Percentiles rank a stretch among this genome's conserved stretches.
Evolutionary conservation across 2,113 vertebrate species (phyloP).

Genomic region (Oxyruncus cristatus): DNA sequence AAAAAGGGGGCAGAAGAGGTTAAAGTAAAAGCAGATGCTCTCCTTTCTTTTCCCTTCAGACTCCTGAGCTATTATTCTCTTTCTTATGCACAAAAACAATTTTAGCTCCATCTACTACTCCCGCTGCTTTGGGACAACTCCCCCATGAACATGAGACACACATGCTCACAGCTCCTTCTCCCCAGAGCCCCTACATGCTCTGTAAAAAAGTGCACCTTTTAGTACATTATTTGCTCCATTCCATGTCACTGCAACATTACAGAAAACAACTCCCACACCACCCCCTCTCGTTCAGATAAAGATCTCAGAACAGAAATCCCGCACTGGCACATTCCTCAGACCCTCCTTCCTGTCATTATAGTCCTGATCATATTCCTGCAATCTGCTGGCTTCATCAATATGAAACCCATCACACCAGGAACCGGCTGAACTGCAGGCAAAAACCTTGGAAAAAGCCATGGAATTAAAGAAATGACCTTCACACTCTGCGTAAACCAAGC

Average conservation of each 20-base stretch:
- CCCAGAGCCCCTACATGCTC: neutral
- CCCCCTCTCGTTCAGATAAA: neutral
- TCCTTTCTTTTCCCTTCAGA: neutral
- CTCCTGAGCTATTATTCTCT: neutral
- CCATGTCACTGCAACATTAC: neutral
- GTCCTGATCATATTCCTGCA: neutral
- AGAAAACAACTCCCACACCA: neutral
- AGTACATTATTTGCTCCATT: neutral
- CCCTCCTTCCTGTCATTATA: neutral
- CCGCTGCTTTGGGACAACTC: neutral
- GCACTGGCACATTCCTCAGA: neutral
- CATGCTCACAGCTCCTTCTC: neutral
- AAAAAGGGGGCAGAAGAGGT: neutral
- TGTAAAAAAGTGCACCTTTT: neutral
- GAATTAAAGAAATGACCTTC: neutral
- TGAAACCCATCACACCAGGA: neutral
- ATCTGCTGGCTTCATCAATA: constrained; percentile 26
- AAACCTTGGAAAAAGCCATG: neutral
- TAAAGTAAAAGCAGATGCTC: neutral
- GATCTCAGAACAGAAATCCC: neutral
- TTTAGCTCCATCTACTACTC: neutral
- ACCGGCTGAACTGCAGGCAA: neutral
- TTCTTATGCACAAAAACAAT: neutral
- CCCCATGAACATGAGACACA: neutral
- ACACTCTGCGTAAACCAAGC: neutral